Evolutionary conservation across 2,888 invertebrate genomes (phyloP).

Genomic region (Plebejus argus): DNA sequence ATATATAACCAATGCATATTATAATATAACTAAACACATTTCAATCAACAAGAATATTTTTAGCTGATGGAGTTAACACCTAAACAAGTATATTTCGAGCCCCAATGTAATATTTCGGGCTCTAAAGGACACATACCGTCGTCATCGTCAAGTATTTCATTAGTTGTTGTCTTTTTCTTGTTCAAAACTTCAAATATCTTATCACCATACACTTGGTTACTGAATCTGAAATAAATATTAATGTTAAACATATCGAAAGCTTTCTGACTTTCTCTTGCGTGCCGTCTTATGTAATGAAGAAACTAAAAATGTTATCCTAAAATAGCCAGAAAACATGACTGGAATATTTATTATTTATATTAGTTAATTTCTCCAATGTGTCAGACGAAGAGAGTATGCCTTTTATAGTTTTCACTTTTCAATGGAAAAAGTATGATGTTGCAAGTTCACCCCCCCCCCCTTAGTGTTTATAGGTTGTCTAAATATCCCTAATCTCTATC

Average conservation of each 20-base stretch:
- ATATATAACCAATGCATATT: not conserved
- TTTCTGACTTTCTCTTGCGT: not conserved
- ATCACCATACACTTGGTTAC: slow-evolving; percentile 85
- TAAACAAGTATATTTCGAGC: not conserved
- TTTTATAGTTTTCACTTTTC: not conserved
- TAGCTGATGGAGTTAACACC: not conserved
- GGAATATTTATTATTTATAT: not conserved
- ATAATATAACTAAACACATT: not conserved
- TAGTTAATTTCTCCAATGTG: not conserved
- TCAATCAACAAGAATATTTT: not conserved
- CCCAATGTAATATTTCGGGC: no score
- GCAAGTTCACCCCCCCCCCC: no score
- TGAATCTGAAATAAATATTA: slow-evolving; percentile 67
- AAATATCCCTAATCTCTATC: no score
- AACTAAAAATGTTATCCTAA: not conserved
- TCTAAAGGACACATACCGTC: slow-evolving; percentile 26
- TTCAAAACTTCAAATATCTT: slow-evolving; percentile 84
- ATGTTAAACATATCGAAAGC: not conserved
- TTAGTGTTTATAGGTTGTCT: no score
- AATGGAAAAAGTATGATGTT: no score
- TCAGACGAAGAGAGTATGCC: not conserved
- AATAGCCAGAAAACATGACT: not conserved
- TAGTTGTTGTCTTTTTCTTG: slow-evolving; percentile 71
- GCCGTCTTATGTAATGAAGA: not conserved
- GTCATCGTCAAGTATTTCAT: slow-evolving; percentile 68